Evolutionary conservation across 2,888 invertebrate species (phyloP), one percentile per base, ranked within the genome.

Genomic region (Eilema depressum): DNA sequence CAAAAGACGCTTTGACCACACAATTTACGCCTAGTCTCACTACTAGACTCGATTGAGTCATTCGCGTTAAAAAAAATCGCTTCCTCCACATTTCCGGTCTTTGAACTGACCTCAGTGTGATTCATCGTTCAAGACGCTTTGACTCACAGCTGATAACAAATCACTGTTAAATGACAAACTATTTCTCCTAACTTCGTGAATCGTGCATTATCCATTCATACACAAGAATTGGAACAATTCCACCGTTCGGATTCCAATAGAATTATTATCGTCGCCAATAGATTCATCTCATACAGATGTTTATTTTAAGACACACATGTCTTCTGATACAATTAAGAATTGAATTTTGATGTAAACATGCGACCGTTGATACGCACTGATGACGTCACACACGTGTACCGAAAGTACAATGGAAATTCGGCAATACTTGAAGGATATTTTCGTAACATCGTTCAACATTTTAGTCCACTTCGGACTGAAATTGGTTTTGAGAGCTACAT

Each of bases 91-190:
- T 77, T 83, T 87, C 86, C 87, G 86, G 82, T 73, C 75, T 80
- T 78, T 73, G 74, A 70, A 74, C 78, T 80, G 83, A 83, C 77
- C 82, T 73, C 74, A 66, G 57, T 47, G 64, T 63, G 74, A 81
- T 80, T 81, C 82, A 79, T 76, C 73, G 67, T 69, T 72, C 80
- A 83, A 84, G 82, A 83, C 82, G 77, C 76, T 73, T 74, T 86
- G 88, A 89, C 81, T 88, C 89, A 89, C 60, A 57, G 75, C 64
- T 87, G 83, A 85, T 88, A 88, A 87, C 86, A 86, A 87, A 87
- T 85, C 82, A 81, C 78, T 79, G 77, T 75, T 78, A 79, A 75
- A 82, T 83, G 85, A 85, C 86, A 81, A 82, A 83, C 79, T 73
- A 78, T 74, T 75, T 70, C 66, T 69, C 72, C 67, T 75, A 77